Evolutionary conservation across 2,888 invertebrate species (phyloP).

Genomic region (Phlogophora meticulosa): DNA sequence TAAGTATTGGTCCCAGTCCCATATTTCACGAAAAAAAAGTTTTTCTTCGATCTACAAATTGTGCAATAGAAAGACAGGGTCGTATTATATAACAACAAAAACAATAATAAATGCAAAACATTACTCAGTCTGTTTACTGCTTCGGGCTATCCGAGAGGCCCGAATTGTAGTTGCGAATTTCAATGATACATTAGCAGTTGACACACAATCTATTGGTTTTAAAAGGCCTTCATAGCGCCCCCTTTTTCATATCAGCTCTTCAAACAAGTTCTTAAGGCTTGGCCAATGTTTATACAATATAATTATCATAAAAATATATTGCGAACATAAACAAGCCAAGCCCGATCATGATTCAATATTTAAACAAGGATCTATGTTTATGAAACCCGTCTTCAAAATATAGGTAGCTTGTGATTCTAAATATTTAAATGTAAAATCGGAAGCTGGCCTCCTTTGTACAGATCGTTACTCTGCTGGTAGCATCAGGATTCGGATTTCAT

Average conservation of each 20-base stretch:
- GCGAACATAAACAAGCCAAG: constrained; percentile 47
- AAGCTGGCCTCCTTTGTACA: background rate
- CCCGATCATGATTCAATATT: constrained; percentile 60
- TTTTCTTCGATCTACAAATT: too few relatives aligned
- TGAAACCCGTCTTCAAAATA: constrained; percentile 36
- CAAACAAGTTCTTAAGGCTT: constrained; percentile 53
- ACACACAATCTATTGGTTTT: constrained; percentile 10
- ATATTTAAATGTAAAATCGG: constrained; percentile 13
- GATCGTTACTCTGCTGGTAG: background rate
- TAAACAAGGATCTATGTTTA: constrained; percentile 42
- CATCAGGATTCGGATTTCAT: constrained; percentile 3
- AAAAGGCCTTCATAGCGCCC: constrained; percentile 42
- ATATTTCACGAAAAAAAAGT: too few relatives aligned
- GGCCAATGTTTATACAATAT: constrained; percentile 54
- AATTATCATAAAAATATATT: constrained; percentile 50
- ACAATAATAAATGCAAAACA: too few relatives aligned
- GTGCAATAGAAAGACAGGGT: too few relatives aligned
- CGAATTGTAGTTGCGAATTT: background rate
- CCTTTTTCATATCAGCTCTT: constrained; percentile 40
- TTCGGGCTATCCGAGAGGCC: background rate
- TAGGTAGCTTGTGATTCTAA: constrained; percentile 7
- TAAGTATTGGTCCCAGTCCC: too few relatives aligned
- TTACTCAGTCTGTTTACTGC: background rate
- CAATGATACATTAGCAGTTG: constrained; percentile 9
- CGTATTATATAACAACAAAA: too few relatives aligned